Percentiles rank a stretch among this genome's conserved stretches.
Evolutionary conservation across 2,113 vertebrate genomes (phyloP).

Genomic region (Ellobius talpinus): DNA sequence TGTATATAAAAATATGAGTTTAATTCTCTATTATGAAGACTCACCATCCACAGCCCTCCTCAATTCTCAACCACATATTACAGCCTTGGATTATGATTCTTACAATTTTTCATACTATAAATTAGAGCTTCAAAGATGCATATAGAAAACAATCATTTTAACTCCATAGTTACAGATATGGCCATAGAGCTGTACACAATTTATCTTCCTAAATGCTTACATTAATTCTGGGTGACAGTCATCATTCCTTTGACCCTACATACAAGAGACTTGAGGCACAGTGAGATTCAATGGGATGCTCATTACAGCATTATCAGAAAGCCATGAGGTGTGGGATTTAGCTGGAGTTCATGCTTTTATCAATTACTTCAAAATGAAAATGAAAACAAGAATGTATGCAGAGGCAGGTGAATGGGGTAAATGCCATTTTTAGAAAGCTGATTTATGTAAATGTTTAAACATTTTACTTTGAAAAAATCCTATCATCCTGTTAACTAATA

Average conservation of each 20-base stretch:
- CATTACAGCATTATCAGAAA: slow-evolving; percentile 31
- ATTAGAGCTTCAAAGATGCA: slow-evolving; percentile 36
- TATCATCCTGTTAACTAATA: slow-evolving; percentile 31
- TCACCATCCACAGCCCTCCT: not conserved
- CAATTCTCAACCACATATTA: not conserved
- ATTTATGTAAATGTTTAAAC: slow-evolving; percentile 20
- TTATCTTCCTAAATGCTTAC: not conserved
- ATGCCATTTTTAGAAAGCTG: not conserved
- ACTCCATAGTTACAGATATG: not conserved
- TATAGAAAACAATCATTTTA: not conserved
- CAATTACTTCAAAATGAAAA: slow-evolving; percentile 47
- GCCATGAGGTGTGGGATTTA: not conserved
- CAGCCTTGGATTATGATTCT: not conserved
- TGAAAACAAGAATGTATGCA: not conserved
- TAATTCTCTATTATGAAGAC: not conserved
- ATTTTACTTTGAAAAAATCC: not conserved
- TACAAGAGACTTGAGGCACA: not conserved
- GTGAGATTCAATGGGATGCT: not conserved
- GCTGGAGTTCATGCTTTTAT: not conserved
- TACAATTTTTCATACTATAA: not conserved
- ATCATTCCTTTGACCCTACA: not conserved
- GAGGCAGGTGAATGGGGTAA: not conserved
- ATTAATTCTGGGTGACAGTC: not conserved
- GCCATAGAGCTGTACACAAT: not conserved
- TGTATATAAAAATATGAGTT: not conserved